A percentile compares a stretch with the other conserved stretches of the same genome.
phyloP scores from a whole-genome alignment of 2,113 vertebrate genomes.

The Pterophyllum scalare region DNA sequence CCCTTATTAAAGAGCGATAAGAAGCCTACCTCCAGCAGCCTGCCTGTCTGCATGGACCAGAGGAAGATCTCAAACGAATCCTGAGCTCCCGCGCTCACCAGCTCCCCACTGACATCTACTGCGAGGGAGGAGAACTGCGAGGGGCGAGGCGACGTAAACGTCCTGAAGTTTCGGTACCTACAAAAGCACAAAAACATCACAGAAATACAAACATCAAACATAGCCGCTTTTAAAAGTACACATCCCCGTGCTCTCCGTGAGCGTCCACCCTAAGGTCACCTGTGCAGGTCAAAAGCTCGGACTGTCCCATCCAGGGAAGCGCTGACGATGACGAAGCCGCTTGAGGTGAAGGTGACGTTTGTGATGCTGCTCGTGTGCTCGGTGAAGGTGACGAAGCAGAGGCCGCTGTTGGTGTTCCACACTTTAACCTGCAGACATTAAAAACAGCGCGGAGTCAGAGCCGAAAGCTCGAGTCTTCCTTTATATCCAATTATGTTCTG shows the following conservation, averaged over 20 bases:
- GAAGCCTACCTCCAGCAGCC: slow-evolving; percentile 88
- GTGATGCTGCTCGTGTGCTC: slow-evolving; percentile 93
- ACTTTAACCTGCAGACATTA: slow-evolving; percentile 88
- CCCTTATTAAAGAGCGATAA: not conserved
- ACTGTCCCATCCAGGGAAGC: slow-evolving; percentile 96
- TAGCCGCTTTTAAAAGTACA: not conserved
- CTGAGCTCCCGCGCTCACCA: slow-evolving; percentile 93
- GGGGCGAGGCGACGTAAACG: slow-evolving; percentile 91
- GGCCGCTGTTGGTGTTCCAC: slow-evolving; percentile 93
- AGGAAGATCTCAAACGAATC: slow-evolving; percentile 97
- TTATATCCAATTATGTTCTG: not conserved
- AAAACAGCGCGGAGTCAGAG: not conserved
- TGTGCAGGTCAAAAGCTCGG: slow-evolving; percentile 94
- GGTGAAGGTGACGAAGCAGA: slow-evolving; percentile 96
- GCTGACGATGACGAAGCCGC: slow-evolving; percentile 90
- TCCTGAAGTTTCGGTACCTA: slow-evolving; percentile 96
- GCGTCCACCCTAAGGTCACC: slow-evolving; percentile 73
- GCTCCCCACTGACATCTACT: slow-evolving; percentile 91
- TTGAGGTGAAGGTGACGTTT: slow-evolving; percentile 88
- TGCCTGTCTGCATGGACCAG: slow-evolving; percentile 97
- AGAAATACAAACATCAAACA: not conserved
- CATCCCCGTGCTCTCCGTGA: not conserved
- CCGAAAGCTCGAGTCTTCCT: not conserved
- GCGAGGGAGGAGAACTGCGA: slow-evolving; percentile 93
- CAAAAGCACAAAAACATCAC: fast-evolving